Conservation (phyloP, 2,888 invertebrate genomes). For the Macaria notata region DNA sequence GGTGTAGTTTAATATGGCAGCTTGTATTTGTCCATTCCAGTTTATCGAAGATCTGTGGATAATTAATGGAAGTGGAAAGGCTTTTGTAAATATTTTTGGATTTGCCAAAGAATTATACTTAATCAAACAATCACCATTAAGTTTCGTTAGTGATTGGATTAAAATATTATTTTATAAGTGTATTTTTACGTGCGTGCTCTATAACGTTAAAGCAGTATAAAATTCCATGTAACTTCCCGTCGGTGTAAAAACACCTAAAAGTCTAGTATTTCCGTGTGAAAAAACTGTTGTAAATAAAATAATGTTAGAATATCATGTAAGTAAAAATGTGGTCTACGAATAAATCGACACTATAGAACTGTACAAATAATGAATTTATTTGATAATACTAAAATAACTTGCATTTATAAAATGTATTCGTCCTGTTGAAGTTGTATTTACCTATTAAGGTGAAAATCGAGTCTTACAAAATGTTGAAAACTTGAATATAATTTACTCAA, state of each 20-base stretch:
- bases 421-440: conserved; percentile 29
- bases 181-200: too few species aligned
- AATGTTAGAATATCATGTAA: conserved; percentile 13
- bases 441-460: neutral
- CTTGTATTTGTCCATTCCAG: conserved; percentile 1
- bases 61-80: too few species aligned
- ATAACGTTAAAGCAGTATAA: too few species aligned
- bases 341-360: conserved; percentile 19
- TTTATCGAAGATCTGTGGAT: too few species aligned
- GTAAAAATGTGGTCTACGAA: conserved; percentile 15
- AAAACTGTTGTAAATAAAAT: conserved; percentile 19
- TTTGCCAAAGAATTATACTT: too few species aligned
- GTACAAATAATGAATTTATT: conserved; percentile 37
- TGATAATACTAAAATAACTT: conserved; percentile 29
- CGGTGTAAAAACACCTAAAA: conserved; percentile 5
- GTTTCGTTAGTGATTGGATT: too few species aligned
- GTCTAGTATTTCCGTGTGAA: conserved; percentile 17
- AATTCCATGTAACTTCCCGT: conserved; percentile 8
- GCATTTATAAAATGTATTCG: conserved; percentile 38
- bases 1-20: too few species aligned
- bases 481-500: too few species aligned
- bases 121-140: too few species aligned
- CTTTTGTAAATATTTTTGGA: too few species aligned
- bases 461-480: too few species aligned
- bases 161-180: too few species aligned